Evolutionary conservation across 2,797 vertebrate species (phyloP).

Genomic region (Acanthopagrus latus): DNA sequence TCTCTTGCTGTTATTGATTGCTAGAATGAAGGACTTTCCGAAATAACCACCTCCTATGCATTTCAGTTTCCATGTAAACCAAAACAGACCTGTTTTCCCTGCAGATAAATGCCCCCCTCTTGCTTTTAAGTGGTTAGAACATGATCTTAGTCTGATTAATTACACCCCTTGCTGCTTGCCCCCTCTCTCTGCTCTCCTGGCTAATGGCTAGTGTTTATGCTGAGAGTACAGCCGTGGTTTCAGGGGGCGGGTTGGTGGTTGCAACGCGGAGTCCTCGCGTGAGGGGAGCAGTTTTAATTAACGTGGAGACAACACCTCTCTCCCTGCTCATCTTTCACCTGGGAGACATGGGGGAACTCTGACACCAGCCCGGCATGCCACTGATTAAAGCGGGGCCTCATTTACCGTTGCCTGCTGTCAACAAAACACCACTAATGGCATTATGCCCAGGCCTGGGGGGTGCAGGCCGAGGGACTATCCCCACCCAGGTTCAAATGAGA

Average conservation of each 20-base stretch:
- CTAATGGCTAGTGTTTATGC: slow-evolving; percentile 81
- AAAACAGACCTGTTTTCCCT: slow-evolving; percentile 63
- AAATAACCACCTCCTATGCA: slow-evolving; percentile 37
- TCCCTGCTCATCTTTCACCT: slow-evolving; percentile 90
- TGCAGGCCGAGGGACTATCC: slow-evolving; percentile 76
- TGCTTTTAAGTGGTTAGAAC: slow-evolving; percentile 81
- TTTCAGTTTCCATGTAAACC: slow-evolving; percentile 49
- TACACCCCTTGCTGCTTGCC: slow-evolving; percentile 72
- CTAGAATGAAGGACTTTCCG: slow-evolving; percentile 11
- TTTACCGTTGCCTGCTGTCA: slow-evolving; percentile 88
- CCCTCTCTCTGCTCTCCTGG: slow-evolving; percentile 56
- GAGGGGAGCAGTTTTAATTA: slow-evolving; percentile 87
- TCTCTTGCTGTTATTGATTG: slow-evolving; percentile 3
- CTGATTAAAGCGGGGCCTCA: slow-evolving; percentile 90
- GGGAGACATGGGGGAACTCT: slow-evolving; percentile 88
- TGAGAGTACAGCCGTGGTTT: slow-evolving; percentile 70
- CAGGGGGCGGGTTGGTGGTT: slow-evolving; percentile 63
- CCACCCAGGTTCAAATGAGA: slow-evolving; percentile 81
- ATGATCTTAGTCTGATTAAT: slow-evolving; percentile 84
- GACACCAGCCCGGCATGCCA: slow-evolving; percentile 86
- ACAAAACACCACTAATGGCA: slow-evolving; percentile 89
- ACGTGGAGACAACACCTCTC: slow-evolving; percentile 85
- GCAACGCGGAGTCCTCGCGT: slow-evolving; percentile 65
- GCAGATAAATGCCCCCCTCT: slow-evolving; percentile 72
- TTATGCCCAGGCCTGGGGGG: slow-evolving; percentile 85